Conservation (phyloP, 2,888 invertebrate species). For the Acleris sparsana region DNA sequence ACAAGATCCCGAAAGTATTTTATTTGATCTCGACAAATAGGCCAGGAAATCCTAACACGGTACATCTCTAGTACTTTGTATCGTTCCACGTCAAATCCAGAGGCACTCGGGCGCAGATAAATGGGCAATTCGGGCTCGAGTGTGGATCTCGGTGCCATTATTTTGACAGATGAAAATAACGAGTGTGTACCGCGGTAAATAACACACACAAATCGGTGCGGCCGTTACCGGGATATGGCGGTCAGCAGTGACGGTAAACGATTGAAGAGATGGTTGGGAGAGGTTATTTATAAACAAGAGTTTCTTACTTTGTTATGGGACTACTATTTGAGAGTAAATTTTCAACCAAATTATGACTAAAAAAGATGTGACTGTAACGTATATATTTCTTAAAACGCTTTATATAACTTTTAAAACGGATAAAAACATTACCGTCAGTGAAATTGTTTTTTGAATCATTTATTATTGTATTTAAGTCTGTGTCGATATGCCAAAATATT, state of each 20-base stretch:
- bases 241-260: slow-evolving; percentile 1
- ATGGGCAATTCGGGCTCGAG: slow-evolving; percentile 54
- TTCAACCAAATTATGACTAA: too few relatives aligned
- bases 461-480: too few relatives aligned
- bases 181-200: slow-evolving; percentile 35
- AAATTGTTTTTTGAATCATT: too few relatives aligned
- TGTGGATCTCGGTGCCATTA: slow-evolving; percentile 47
- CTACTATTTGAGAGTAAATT: neutral
- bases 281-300: neutral
- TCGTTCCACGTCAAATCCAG: slow-evolving; percentile 59
- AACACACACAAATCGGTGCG: slow-evolving; percentile 28
- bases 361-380: too few relatives aligned
- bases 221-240: slow-evolving; percentile 25
- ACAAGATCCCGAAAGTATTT: too few relatives aligned
- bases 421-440: too few relatives aligned
- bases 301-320: neutral
- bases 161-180: slow-evolving; percentile 47
- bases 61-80: slow-evolving; percentile 41
- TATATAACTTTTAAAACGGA: too few relatives aligned
- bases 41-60: slow-evolving; percentile 11
- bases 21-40: neutral
- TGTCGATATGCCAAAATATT: too few relatives aligned
- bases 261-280: neutral
- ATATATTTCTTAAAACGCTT: too few relatives aligned
- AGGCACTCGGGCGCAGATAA: slow-evolving; percentile 51